Percentiles rank a stretch among this genome's conserved stretches.
phyloP scores from a whole-genome alignment of 2,888 invertebrate genomes.

The Adineta ricciae region DNA sequence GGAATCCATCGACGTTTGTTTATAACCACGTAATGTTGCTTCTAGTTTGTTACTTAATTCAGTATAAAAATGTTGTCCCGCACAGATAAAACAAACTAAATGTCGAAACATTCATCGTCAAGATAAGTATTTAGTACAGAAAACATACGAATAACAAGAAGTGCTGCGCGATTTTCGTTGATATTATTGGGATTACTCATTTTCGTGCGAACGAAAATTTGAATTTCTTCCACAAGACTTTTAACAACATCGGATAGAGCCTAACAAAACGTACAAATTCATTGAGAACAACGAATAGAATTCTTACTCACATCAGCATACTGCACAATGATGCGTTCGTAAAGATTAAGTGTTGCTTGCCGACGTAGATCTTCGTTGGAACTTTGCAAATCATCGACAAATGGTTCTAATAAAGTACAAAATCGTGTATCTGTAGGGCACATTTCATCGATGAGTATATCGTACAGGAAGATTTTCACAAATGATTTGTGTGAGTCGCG shows the following conservation, averaged over 20 bases:
- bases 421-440: not conserved
- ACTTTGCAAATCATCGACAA: not conserved
- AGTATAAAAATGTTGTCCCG: not conserved
- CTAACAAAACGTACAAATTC: not conserved
- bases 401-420: not conserved
- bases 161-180: not conserved
- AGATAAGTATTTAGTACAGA: no score
- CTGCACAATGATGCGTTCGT: not conserved
- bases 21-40: not conserved
- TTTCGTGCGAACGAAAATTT: not conserved
- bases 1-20: not conserved
- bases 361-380: not conserved
- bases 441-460: not conserved
- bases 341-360: not conserved
- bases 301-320: not conserved
- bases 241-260: not conserved
- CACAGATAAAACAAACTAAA: conserved; percentile 16
- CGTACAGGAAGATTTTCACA: no score
- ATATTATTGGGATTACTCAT: not conserved
- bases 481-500: no score
- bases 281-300: not conserved
- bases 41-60: conserved; percentile 20
- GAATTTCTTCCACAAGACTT: not conserved
- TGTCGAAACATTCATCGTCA: not conserved
- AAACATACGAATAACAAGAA: conserved; percentile 8